Percentiles rank a stretch among this genome's conserved stretches.
Evolutionary conservation across 2,888 invertebrate genomes (phyloP).

Genomic region (Pristionchus entomophagus): DNA sequence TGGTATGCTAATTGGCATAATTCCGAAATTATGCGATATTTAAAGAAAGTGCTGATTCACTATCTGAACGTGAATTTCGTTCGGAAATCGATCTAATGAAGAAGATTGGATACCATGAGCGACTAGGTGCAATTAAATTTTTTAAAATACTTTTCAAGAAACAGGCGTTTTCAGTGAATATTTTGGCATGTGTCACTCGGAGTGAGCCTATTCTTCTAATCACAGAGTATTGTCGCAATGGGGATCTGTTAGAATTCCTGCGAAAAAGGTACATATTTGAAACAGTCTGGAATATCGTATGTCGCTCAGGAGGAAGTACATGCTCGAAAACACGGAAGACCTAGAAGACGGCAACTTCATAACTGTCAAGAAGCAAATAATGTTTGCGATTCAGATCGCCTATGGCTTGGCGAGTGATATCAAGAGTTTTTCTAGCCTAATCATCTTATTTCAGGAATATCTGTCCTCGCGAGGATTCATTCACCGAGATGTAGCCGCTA

Average conservation of each 20-base stretch:
- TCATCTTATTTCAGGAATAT: background rate
- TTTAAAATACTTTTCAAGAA: background rate
- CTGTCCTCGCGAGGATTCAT: background rate
- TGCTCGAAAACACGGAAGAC: background rate
- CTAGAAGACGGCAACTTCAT: background rate
- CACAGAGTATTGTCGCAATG: slow-evolving; percentile 9
- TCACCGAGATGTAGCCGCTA: slow-evolving; percentile 7
- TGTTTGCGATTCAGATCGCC: too few relatives aligned
- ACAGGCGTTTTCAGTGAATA: background rate
- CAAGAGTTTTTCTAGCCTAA: background rate
- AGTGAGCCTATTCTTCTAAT: background rate
- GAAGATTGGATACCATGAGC: slow-evolving; percentile 14
- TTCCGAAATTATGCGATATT: background rate
- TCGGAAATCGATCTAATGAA: slow-evolving; percentile 11
- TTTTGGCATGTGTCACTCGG: background rate
- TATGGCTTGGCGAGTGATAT: too few relatives aligned
- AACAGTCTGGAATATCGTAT: background rate
- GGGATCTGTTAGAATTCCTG: slow-evolving; percentile 7
- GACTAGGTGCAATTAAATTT: background rate
- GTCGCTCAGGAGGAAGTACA: background rate
- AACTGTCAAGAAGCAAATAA: too few relatives aligned
- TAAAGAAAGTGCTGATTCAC: background rate
- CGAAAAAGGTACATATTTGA: background rate
- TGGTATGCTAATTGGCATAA: background rate
- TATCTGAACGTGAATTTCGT: background rate